Evolutionary conservation across 2,888 invertebrate genomes (phyloP).

Genomic region (Orthosia gracilis): DNA sequence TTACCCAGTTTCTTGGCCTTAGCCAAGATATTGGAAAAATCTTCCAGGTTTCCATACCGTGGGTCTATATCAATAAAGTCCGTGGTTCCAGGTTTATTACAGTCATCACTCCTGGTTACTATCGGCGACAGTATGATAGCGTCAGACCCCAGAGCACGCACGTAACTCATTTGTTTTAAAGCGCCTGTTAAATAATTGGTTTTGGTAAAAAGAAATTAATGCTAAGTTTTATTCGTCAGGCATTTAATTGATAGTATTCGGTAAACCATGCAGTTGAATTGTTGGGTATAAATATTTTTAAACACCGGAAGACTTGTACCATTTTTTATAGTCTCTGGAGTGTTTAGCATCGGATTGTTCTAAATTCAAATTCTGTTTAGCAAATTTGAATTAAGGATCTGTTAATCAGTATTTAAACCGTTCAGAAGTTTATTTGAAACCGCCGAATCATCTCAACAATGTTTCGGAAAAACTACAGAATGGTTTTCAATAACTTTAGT

Average conservation of each 20-base stretch:
- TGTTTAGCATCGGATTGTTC: too few relatives aligned
- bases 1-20: conserved; percentile 88
- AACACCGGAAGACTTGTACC: background rate
- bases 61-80: conserved; percentile 93
- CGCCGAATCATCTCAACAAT: background rate
- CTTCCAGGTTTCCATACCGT: conserved; percentile 93
- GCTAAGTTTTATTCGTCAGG: conserved; percentile 2
- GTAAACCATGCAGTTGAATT: background rate
- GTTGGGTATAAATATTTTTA: background rate
- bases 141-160: conserved; percentile 84
- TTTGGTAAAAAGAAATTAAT: background rate
- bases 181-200: conserved; percentile 73
- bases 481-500: background rate
- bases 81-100: conserved; percentile 95
- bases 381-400: too few relatives aligned
- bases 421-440: background rate
- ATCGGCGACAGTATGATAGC: conserved; percentile 85
- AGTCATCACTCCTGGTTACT: conserved; percentile 86
- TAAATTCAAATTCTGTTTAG: too few relatives aligned
- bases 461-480: background rate
- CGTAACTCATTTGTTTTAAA: conserved; percentile 84
- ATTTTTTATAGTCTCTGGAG: too few relatives aligned
- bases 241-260: background rate
- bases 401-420: too few relatives aligned
- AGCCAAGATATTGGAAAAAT: conserved; percentile 91